A percentile compares a stretch with the other conserved stretches of the same genome.
Conservation (phyloP, 2,888 invertebrate species). For the Venusia cambrica region DNA sequence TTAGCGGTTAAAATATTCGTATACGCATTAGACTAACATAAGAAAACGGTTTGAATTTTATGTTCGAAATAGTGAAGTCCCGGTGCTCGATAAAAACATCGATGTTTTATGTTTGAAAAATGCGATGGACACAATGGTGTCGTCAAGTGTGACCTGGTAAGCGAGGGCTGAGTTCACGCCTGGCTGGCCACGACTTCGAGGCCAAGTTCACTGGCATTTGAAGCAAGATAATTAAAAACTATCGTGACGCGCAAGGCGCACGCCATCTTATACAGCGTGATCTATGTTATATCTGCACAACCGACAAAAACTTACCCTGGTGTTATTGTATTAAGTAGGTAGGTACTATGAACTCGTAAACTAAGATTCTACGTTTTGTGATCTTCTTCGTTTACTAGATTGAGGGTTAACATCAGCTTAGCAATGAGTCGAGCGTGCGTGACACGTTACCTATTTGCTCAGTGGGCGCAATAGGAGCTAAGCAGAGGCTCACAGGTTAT, state of each 20-base stretch:
- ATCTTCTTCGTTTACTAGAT: too few species aligned
- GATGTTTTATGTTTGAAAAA: conserved; percentile 7
- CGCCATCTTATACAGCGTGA: conserved; percentile 67
- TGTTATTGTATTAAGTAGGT: too few species aligned
- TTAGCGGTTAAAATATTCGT: conserved; percentile 17
- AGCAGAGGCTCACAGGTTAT: conserved; percentile 42
- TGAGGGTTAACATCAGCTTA: conserved; percentile 22
- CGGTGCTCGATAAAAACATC: conserved; percentile 12
- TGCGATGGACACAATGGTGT: conserved; percentile 52
- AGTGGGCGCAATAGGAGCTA: conserved; percentile 32
- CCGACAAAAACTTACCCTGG: too few species aligned
- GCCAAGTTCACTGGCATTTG: conserved; percentile 81
- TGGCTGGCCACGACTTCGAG: conserved; percentile 62
- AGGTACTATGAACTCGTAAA: too few species aligned
- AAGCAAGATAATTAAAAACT: conserved; percentile 80
- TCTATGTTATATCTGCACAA: conserved; percentile 34
- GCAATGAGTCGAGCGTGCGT: conserved; percentile 28
- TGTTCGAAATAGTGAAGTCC: conserved; percentile 8
- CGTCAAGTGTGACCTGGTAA: conserved; percentile 72
- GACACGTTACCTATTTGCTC: conserved; percentile 29
- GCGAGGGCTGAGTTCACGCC: conserved; percentile 57
- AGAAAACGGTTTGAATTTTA: conserved; percentile 9
- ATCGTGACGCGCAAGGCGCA: conserved; percentile 75
- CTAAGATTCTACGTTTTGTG: too few species aligned
- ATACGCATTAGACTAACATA: conserved; percentile 14